Evolutionary conservation across 2,113 vertebrate species (phyloP).

Genomic region (Felis chaus): DNA sequence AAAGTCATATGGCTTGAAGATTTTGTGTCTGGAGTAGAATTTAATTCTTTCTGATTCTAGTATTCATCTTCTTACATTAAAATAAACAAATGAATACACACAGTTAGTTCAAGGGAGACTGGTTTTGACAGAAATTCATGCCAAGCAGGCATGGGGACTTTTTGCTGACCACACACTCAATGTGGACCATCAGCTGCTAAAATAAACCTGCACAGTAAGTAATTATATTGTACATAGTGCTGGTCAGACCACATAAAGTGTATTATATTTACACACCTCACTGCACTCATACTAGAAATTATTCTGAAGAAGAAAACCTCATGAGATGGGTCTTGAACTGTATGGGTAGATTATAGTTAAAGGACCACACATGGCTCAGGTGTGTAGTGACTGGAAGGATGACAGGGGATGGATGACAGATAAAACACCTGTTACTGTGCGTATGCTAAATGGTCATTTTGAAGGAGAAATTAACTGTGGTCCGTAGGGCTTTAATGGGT

Average conservation of each 20-base stretch:
- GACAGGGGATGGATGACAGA: rapidly evolving
- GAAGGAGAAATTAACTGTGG: background rate
- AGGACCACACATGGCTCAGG: background rate
- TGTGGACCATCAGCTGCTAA: background rate
- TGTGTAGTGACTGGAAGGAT: background rate
- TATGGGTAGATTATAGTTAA: background rate
- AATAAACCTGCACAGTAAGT: background rate
- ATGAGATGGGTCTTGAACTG: background rate
- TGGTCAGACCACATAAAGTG: background rate
- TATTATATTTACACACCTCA: background rate
- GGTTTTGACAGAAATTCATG: background rate
- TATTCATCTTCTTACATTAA: background rate
- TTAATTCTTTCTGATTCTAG: background rate
- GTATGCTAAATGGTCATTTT: background rate
- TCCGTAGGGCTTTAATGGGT: background rate
- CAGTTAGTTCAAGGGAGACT: background rate
- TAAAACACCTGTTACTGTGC: background rate
- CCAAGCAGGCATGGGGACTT: background rate
- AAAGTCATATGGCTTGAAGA: background rate
- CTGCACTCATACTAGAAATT: background rate
- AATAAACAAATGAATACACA: background rate
- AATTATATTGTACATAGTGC: background rate
- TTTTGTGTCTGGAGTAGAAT: background rate
- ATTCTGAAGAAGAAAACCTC: background rate
- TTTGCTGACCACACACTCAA: background rate